Evolutionary conservation across 1,140 invertebrate genomes (phyloP), one percentile per base, ranked within the genome.

Genomic region (Psix sp.): DNA sequence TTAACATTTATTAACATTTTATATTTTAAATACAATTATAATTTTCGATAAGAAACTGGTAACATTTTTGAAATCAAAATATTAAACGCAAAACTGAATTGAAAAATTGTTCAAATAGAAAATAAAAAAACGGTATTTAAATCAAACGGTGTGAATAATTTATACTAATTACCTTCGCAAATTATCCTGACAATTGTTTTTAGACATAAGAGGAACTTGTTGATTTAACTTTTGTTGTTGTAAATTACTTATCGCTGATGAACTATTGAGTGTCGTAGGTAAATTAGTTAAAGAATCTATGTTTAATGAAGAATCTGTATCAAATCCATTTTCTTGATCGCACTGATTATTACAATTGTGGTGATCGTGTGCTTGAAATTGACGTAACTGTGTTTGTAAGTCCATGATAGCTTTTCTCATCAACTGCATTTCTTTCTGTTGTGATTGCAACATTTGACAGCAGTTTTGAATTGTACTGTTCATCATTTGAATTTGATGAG

Each of bases 101-200:
- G 26, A 29, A 7, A 1, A 10, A 29, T 29, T 24, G 9, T 24
- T 24, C 4, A 29, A 7, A 29, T 10, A 29, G 6, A n/a, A 29
- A 29, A 29, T 29, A 7, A n/a, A 24, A 24, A 24, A 24, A 4
- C 9, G 21, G 21, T 29, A 7, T 29, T 29, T 24, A 24, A 24
- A 24, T 10, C n/a, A 29, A 7, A 29, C n/a, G n/a, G n/a, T n/a
- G n/a, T n/a, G n/a, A n/a, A n/a, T n/a, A n/a, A n/a, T n/a, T n/a
- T n/a, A n/a, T n/a, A n/a, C n/a, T n/a, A n/a, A 79, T 90, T 91
- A 94, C 93, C 93, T 94, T 88, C 93, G 86, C 82, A 96, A 96
- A 88, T 96, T 96, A 79, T 96, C 95, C 94, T 94, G 95, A 85
- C 95, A 96, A 86, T 96, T 96, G 83, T 96, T 94, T 62, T 94